Conservation (phyloP, 2,888 invertebrate species). For the Zygaena filipendulae region DNA sequence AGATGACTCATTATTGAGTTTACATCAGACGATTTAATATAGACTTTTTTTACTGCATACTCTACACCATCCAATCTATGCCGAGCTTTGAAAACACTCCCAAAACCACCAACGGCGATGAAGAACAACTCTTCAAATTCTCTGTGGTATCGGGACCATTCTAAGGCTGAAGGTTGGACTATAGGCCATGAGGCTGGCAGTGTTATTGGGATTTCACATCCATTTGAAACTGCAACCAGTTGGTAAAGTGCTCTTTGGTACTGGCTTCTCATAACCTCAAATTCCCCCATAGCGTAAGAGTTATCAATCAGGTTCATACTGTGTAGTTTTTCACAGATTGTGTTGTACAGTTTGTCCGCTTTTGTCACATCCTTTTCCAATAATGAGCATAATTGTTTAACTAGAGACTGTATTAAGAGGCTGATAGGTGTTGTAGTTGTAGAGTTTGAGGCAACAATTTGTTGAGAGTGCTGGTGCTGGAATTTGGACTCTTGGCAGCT, state of each 20-base stretch:
- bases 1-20: conserved; percentile 73
- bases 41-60: conserved; percentile 85
- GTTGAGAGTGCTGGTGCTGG: conserved; percentile 43
- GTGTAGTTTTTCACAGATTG: conserved; percentile 74
- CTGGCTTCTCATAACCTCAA: conserved; percentile 75
- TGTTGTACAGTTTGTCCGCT: conserved; percentile 71
- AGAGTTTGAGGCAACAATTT: conserved; percentile 44
- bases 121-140: conserved; percentile 78
- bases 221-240: conserved; percentile 70
- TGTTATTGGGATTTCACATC: conserved; percentile 57
- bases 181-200: conserved; percentile 64
- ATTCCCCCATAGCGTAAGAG: conserved; percentile 75
- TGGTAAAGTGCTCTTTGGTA: conserved; percentile 75
- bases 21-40: conserved; percentile 72
- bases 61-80: conserved; percentile 80
- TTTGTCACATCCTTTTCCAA: conserved; percentile 70
- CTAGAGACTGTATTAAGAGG: conserved; percentile 75
- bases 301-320: conserved; percentile 77
- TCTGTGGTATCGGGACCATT: conserved; percentile 73
- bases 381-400: conserved; percentile 74
- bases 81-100: conserved; percentile 78
- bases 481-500: too few relatives aligned
- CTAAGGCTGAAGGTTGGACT: conserved; percentile 53
- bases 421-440: conserved; percentile 71
- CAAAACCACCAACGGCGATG: conserved; percentile 81